A percentile compares a stretch with the other conserved stretches of the same genome.
Evolutionary conservation across 2,113 vertebrate genomes (phyloP).

Genomic region (Corvus cornix): DNA sequence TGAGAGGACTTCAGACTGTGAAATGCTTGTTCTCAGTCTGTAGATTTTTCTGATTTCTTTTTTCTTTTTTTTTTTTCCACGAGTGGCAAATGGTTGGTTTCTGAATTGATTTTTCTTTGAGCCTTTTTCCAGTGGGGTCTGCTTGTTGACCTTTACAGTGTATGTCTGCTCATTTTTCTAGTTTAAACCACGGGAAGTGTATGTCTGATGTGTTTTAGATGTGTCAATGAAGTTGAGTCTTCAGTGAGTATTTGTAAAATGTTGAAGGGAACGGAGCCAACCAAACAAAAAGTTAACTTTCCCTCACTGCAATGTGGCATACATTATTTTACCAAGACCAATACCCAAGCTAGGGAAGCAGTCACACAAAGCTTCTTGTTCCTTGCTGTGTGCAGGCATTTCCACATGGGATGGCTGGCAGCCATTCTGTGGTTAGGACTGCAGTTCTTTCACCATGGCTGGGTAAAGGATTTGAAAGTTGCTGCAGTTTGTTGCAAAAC

Average conservation of each 20-base stretch:
- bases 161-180: neutral
- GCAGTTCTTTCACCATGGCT: neutral
- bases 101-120: slow-evolving; percentile 17
- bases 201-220: neutral
- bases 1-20: neutral
- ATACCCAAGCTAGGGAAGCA: neutral
- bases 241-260: neutral
- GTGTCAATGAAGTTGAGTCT: neutral
- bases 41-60: neutral
- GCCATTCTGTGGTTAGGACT: neutral
- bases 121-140: neutral
- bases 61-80: neutral
- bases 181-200: neutral
- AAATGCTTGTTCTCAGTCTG: neutral
- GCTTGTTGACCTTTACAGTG: neutral
- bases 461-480: neutral
- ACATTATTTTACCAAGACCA: neutral
- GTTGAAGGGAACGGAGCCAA: neutral
- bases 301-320: neutral
- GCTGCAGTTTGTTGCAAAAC: neutral
- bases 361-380: neutral
- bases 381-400: neutral
- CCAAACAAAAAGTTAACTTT: neutral
- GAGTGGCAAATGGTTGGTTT: neutral
- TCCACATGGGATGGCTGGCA: neutral